Evolutionary conservation across 2,888 invertebrate genomes (phyloP).

Genomic region (Conops quadrifasciatus): DNA sequence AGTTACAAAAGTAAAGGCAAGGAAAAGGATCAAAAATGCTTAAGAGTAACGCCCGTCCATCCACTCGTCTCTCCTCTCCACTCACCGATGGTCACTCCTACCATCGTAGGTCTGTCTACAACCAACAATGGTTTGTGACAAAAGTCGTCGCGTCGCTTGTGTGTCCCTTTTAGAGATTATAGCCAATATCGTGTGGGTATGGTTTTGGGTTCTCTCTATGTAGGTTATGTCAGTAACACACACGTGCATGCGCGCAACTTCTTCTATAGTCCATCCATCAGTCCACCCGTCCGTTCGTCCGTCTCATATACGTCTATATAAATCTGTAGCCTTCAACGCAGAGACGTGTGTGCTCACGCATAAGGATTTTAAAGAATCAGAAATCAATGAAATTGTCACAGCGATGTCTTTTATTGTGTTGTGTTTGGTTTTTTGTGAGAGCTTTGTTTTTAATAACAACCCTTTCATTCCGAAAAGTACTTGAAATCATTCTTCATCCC

Average conservation of each 20-base stretch:
- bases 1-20: too few relatives aligned
- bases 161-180: too few relatives aligned
- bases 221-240: too few relatives aligned
- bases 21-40: too few relatives aligned
- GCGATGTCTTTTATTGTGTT: constrained; percentile 43
- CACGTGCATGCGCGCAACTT: neutral
- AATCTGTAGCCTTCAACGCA: neutral
- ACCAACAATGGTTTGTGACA: too few relatives aligned
- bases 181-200: too few relatives aligned
- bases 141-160: too few relatives aligned
- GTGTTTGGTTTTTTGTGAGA: constrained; percentile 28
- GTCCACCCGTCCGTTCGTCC: constrained; percentile 5
- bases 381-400: constrained; percentile 55
- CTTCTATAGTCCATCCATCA: constrained; percentile 25
- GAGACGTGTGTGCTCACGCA: constrained; percentile 19
- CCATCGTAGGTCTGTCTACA: too few relatives aligned
- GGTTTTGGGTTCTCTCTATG: too few relatives aligned
- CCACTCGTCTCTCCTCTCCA: too few relatives aligned
- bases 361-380: constrained; percentile 48
- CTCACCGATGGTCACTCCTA: too few relatives aligned
- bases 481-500: neutral
- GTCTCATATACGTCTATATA: constrained; percentile 25
- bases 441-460: constrained; percentile 22
- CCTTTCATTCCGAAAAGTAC: neutral
- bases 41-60: too few relatives aligned